Evolutionary conservation across 2,797 vertebrate genomes (phyloP), one percentile per base, ranked within the genome.

Genomic region (Tympanoctomys barrerae): DNA sequence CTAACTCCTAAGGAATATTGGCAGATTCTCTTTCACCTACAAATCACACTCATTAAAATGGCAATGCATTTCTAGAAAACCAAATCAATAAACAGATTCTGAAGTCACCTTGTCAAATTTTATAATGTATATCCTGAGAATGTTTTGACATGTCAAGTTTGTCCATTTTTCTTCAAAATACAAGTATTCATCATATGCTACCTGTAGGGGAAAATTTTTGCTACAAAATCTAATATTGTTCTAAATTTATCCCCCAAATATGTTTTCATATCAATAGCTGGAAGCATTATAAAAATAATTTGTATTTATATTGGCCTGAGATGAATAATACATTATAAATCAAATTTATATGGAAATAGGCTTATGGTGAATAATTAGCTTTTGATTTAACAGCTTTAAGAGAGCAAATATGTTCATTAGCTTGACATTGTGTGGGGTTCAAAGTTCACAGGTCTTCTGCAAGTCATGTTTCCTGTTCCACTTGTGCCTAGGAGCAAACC

Each of bases 201-300:
- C 26, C 21, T 57, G 18, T 3, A 82, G 14, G 49, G 52, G 33
- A 81, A 75, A 91, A 84, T 46, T 7, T 79, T 89, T 91, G 71
- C 14, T 7, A 59, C 26, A 59, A 39, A 92, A 92, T 86, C 54
- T 46, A 78, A 82, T 31, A 73, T 83, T 68, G 49, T 49, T 90
- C 52, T 88, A 83, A 87, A 46, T 80, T 81, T 80, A 79, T 61
- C 28, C 12, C n/a, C 28, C 21, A 62, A 86, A 71, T 90, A 93
- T 80, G 24, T 31, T 95, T 94, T 86, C 68, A 86, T 82, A 90
- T 82, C 80, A 66, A 62, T 84, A 94, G 6, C 87, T 39, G 8
- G 89, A 91, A 94, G 66, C n/a, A 94, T 89, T 57, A 22, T 52
- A 80, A 93, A 91, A 49, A 84, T 83, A 68, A 59, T 82, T 96